Evolutionary conservation across 2,888 invertebrate genomes (phyloP).

Genomic region (Omphaloscelis lunosa): DNA sequence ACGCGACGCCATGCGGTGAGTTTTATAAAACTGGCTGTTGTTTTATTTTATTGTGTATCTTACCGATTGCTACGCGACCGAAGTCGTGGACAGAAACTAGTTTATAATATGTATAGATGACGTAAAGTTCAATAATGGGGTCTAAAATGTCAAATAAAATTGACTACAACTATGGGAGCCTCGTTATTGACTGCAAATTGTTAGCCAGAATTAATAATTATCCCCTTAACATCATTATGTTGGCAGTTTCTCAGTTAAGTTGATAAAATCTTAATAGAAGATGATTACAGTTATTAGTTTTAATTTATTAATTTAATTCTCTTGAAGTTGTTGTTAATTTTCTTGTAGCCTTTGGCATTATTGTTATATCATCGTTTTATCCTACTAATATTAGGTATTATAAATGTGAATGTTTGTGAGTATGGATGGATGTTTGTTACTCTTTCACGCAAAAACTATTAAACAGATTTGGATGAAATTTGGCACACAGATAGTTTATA

Average conservation of each 20-base stretch:
- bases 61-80: too few species aligned
- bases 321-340: slow-evolving; percentile 17
- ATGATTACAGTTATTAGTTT: slow-evolving; percentile 53
- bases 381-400: too few species aligned
- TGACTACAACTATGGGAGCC: slow-evolving; percentile 12
- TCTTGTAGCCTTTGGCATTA: slow-evolving; percentile 22
- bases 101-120: background rate
- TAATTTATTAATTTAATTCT: slow-evolving; percentile 51
- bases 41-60: too few species aligned
- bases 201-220: slow-evolving; percentile 43
- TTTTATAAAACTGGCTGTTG: too few species aligned
- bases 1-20: too few species aligned
- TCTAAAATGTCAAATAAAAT: slow-evolving; percentile 35
- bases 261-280: slow-evolving; percentile 45
- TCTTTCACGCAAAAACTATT: too few species aligned
- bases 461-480: too few species aligned
- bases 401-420: too few species aligned
- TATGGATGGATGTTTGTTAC: too few species aligned
- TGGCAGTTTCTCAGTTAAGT: slow-evolving; percentile 16
- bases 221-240: slow-evolving; percentile 31
- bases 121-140: slow-evolving; percentile 15
- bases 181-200: slow-evolving; percentile 28
- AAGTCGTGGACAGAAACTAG: too few species aligned
- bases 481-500: too few species aligned
- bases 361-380: slow-evolving; percentile 21